phyloP scores from a whole-genome alignment of 2,113 vertebrate genomes.

The Anas platyrhynchos region DNA sequence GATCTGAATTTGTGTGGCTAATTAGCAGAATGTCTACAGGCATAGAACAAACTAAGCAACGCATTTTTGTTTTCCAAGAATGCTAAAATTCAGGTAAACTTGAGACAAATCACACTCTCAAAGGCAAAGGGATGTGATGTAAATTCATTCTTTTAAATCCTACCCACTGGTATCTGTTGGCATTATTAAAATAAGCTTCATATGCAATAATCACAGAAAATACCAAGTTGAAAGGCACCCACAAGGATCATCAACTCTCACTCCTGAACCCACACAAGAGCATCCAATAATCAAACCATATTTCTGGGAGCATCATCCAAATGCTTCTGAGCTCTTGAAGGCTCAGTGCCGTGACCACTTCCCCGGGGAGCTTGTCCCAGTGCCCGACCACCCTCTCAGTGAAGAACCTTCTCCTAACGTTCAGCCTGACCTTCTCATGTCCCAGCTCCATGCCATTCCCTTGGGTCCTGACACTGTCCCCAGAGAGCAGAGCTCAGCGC shows the following conservation, averaged over 20 bases:
- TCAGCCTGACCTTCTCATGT: neutral
- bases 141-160: neutral
- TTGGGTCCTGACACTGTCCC: neutral
- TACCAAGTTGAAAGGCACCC: neutral
- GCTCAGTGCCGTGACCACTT: neutral
- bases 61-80: neutral
- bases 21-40: neutral
- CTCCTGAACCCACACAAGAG: neutral
- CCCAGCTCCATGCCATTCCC: neutral
- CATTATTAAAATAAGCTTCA: neutral
- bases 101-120: neutral
- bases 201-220: neutral
- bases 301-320: neutral
- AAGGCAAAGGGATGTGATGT: neutral
- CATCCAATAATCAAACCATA: neutral
- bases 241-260: neutral
- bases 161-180: neutral
- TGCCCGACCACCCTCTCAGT: neutral
- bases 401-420: neutral
- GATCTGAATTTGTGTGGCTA: constrained; percentile 44
- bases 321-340: neutral
- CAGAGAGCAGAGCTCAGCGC: neutral
- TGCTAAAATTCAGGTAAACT: constrained; percentile 19
- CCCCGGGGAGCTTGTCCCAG: neutral
- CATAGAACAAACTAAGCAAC: neutral